Evolutionary conservation across 2,888 invertebrate species (phyloP).

Genomic region (Ornithoptera alexandrae): DNA sequence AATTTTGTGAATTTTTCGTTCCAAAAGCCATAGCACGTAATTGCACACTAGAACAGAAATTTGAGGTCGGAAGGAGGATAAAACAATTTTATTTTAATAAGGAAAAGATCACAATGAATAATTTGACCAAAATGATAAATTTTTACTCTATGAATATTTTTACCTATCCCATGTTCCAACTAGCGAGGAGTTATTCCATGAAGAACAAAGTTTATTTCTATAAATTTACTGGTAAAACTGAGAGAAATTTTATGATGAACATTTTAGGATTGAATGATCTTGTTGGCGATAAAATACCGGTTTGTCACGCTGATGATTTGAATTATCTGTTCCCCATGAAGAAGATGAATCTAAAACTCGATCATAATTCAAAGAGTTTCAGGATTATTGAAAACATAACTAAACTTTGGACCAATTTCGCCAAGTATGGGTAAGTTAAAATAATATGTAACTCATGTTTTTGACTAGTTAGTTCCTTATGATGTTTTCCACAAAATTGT

Average conservation of each 20-base stretch:
- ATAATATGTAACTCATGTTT: background rate
- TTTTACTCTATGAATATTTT: conserved; percentile 37
- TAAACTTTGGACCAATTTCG: conserved; percentile 50
- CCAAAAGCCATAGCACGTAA: conserved; percentile 36
- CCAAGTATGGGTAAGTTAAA: conserved; percentile 46
- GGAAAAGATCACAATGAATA: conserved; percentile 30
- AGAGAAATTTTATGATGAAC: conserved; percentile 41
- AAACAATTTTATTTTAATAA: conserved; percentile 40
- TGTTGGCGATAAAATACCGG: conserved; percentile 34
- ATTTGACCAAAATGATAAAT: conserved; percentile 35
- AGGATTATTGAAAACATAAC: conserved; percentile 42
- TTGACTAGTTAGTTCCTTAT: no score
- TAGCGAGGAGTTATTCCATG: conserved; percentile 36
- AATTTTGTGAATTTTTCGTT: conserved; percentile 37
- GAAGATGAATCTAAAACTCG: conserved; percentile 31
- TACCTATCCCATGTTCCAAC: conserved; percentile 37
- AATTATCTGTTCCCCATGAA: conserved; percentile 43
- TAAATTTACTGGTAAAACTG: conserved; percentile 45
- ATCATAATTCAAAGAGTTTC: conserved; percentile 37
- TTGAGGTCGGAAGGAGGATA: conserved; percentile 40
- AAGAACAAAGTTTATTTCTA: conserved; percentile 44
- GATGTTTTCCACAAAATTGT: no score
- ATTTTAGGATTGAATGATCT: conserved; percentile 29
- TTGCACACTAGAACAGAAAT: conserved; percentile 35
- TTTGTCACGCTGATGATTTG: conserved; percentile 45